Percentiles rank a stretch among this genome's conserved stretches.
Conservation (phyloP, 1,140 invertebrate genomes). For the Campoletis sonorensis region DNA sequence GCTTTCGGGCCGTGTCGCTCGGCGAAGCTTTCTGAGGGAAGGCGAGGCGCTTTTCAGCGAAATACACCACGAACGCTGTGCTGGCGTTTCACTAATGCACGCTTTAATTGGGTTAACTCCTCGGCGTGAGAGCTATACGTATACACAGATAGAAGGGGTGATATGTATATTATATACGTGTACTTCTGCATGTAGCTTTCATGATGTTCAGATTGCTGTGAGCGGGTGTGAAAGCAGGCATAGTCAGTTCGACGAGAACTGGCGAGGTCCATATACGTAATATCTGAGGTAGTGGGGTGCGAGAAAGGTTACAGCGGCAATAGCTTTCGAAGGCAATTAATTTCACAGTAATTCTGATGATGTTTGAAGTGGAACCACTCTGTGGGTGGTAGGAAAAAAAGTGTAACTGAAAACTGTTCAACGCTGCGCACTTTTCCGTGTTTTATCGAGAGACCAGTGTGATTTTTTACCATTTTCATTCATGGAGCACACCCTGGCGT, state of each 20-base stretch:
- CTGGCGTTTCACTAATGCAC: conserved; percentile 59
- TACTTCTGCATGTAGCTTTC: conserved; percentile 51
- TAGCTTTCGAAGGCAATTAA: conserved; percentile 22
- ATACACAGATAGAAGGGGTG: not conserved
- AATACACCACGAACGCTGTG: conserved; percentile 23
- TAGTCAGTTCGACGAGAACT: conserved; percentile 22
- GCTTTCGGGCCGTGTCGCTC: conserved; percentile 28
- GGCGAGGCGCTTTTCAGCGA: conserved; percentile 20
- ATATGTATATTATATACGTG: conserved; percentile 45
- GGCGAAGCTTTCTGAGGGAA: conserved; percentile 8
- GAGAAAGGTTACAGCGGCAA: conserved; percentile 10
- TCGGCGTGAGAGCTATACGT: conserved; percentile 27
- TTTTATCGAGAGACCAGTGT: not conserved
- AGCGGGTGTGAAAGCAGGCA: conserved; percentile 23
- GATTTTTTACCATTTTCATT: not conserved
- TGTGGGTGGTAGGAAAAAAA: not conserved
- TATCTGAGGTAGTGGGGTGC: not conserved
- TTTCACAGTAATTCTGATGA: conserved; percentile 11
- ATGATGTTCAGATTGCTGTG: conserved; percentile 39
- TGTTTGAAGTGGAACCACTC: conserved; percentile 8
- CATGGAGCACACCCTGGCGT: not conserved
- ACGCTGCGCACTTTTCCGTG: not conserved
- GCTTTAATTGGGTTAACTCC: conserved; percentile 63
- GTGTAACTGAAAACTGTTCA: not conserved
- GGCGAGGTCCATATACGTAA: not conserved